Evolutionary conservation across 2,888 invertebrate species (phyloP), one percentile per base, ranked within the genome.

Genomic region (Torymus texanus): DNA sequence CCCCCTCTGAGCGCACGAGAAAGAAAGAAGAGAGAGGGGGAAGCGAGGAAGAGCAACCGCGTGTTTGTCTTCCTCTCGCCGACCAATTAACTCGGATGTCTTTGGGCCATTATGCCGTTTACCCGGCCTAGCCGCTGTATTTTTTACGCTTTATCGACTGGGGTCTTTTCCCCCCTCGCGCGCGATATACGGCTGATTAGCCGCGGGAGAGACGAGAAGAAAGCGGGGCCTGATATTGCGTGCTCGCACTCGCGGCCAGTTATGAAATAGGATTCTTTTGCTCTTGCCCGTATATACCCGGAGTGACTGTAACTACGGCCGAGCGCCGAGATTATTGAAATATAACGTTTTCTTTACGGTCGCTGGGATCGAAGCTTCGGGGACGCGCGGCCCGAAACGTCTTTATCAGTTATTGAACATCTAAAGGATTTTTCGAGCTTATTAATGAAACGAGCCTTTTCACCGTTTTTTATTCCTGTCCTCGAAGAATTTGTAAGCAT

Each of bases 61-160:
- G 65, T 41, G 75, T 75, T 79, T 75, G 75, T 75, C 75, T 79
- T 71, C 61, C 59, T 75, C 53, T 55, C 41, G 67, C 67, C 58
- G 63, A 75, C 81, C 81, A 81, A 81, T 81, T 81, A 81, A 81
- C 78, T 78, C 67, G 51, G 50, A 66, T 70, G 75, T 81, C 70
- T 68, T 78, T 73, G 50, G 72, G 53, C 65, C 73, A 78, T 78
- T 78, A 73, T 70, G 68, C 71, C 66, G 58, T 51, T 71, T 55
- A 73, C 66, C 68, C n/a, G 16, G 55, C 70, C 16, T 50, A 5
- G 21, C 50, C 62, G 24, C 56, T 41, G 61, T 55, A 72, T 79
- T 75, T 79, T 66, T 51, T 68, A 29, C 41, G 24, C n/a, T 63
- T 59, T 56, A 14, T 16, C 21, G n/a, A 8, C 41, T 1, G 41